Evolutionary conservation across 2,113 vertebrate species (phyloP).

Genomic region (Tupaia chinensis): DNA sequence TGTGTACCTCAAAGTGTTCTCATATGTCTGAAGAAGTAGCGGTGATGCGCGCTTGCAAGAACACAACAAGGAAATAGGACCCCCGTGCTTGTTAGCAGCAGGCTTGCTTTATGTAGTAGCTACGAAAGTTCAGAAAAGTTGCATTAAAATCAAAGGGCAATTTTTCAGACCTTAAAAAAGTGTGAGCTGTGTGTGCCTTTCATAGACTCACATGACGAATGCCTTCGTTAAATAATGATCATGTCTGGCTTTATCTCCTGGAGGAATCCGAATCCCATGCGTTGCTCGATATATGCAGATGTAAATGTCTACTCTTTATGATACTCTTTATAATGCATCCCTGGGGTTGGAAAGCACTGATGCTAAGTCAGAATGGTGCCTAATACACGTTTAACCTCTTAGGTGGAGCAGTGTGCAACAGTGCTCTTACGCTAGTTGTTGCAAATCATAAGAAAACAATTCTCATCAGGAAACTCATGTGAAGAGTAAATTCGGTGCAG

Average conservation of each 20-base stretch:
- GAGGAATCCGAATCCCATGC: conserved; percentile 14
- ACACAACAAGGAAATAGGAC: not conserved
- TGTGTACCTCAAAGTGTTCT: not conserved
- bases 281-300: not conserved
- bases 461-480: conserved; percentile 69
- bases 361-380: not conserved
- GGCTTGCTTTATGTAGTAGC: not conserved
- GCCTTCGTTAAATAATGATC: not conserved
- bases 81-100: not conserved
- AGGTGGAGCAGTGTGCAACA: not conserved
- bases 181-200: not conserved
- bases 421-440: conserved; percentile 5
- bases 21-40: not conserved
- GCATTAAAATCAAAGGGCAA: not conserved
- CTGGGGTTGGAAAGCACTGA: conserved; percentile 3
- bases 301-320: not conserved
- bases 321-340: not conserved
- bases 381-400: conserved; percentile 40
- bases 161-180: not conserved
- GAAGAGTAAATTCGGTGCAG: conserved; percentile 64
- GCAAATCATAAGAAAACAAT: conserved; percentile 54
- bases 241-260: not conserved
- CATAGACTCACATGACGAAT: not conserved
- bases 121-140: conserved; percentile 12
- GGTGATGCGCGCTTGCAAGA: not conserved